A percentile compares a stretch with the other conserved stretches of the same genome.
phyloP scores from a whole-genome alignment of 1,140 invertebrate species.

The Rhyacophila brunnea region DNA sequence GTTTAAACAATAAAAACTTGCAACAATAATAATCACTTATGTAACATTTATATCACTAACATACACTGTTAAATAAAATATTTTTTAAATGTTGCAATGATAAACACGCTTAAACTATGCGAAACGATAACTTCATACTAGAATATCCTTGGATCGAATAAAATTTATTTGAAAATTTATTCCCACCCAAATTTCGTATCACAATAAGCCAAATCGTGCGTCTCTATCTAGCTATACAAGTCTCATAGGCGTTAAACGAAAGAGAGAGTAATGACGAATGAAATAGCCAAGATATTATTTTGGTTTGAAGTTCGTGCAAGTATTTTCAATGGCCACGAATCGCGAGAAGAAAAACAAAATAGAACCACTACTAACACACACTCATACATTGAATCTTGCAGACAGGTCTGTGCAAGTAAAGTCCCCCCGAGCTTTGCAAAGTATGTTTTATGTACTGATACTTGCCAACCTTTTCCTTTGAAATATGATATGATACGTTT shows the following conservation, averaged over 20 bases:
- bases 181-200: neutral
- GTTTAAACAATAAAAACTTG: too few species aligned
- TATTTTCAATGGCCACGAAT: neutral
- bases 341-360: neutral
- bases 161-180: neutral
- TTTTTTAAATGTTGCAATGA: too few species aligned
- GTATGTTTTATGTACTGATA: too few species aligned
- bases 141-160: neutral
- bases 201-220: neutral
- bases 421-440: too few species aligned
- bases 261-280: constrained; percentile 1
- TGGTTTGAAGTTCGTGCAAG: neutral
- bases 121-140: neutral
- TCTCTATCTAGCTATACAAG: neutral
- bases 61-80: too few species aligned
- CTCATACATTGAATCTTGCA: neutral
- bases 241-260: neutral
- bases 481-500: too few species aligned
- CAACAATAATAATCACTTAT: too few species aligned
- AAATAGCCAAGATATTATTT: neutral
- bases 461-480: too few species aligned
- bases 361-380: neutral
- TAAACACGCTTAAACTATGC: neutral
- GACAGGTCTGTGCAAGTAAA: neutral
- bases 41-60: too few species aligned